Conservation (phyloP, 2,797 vertebrate genomes). For the Acestrorhynchus altus region DNA sequence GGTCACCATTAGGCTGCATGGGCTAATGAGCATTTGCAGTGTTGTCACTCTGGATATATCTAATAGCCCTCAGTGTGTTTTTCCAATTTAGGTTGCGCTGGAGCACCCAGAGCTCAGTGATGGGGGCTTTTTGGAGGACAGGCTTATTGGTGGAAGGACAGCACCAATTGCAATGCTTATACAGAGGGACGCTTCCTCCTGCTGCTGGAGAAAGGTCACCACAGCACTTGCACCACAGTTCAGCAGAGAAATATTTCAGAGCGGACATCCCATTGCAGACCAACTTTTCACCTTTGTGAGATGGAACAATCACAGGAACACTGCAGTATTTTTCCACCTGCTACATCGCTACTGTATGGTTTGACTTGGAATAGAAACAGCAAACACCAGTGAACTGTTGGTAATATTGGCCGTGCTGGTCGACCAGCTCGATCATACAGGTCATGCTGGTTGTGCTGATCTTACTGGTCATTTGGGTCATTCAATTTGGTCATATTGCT, state of each 20-base stretch:
- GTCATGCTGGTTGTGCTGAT: too few relatives aligned
- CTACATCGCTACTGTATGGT: too few relatives aligned
- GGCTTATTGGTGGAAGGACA: neutral
- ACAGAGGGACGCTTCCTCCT: neutral
- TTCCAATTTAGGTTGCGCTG: conserved; percentile 14
- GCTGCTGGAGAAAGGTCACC: neutral
- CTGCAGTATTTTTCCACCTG: neutral
- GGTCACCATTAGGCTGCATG: conserved; percentile 70
- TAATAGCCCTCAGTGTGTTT: conserved; percentile 69
- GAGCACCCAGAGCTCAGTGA: conserved; percentile 15
- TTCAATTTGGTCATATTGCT: too few relatives aligned
- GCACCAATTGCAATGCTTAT: neutral
- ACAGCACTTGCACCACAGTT: neutral
- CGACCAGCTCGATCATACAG: too few relatives aligned
- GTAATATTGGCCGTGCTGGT: too few relatives aligned
- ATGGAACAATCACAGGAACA: neutral
- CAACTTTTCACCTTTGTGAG: neutral
- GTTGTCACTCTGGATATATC: conserved; percentile 77
- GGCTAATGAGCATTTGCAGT: conserved; percentile 75
- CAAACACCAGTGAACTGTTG: too few relatives aligned
- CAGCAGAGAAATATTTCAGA: neutral
- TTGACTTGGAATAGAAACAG: too few relatives aligned
- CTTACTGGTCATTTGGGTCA: too few relatives aligned
- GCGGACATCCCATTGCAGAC: neutral
- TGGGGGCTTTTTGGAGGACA: neutral